Evolutionary conservation across 2,888 invertebrate genomes (phyloP), one percentile per base, ranked within the genome.

Genomic region (Falcaria lacertinaria): DNA sequence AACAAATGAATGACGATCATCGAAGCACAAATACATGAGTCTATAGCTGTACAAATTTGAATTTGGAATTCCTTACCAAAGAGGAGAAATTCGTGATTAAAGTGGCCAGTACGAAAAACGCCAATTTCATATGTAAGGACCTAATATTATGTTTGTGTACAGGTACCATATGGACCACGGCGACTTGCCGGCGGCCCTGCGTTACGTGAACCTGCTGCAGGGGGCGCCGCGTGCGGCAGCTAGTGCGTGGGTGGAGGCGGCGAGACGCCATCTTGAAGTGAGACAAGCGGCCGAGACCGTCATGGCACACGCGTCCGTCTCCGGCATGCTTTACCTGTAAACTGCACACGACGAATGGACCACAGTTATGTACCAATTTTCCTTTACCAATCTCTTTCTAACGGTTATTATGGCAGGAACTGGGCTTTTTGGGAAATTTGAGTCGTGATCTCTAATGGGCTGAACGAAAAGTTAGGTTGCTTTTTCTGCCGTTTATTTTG

Each of bases 141-240:
- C n/a, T n/a, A n/a, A n/a, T n/a, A n/a, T n/a, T n/a, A n/a, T n/a
- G n/a, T 5, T 5, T 2, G 3, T 45, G 13, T 64, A 0, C 71
- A 96, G 96, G 75, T 96, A 95, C 80, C 95, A 95, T 92, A 89
- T 98, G 70, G 96, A 98, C 64, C 93, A 95, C 64, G 96, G 96
- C 13, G 94, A 98, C 73, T 91, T 98, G 52, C 91, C 93, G 48
- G 93, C 94, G 71, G 95, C 98, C 0, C 88, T 98, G 8, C 93
- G 94, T 52, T 98, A 97, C 85, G 94, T 97, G 91, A 97, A 97
- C 81, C 92, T 98, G 45, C 88, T 99, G 45, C 92, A 94, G 68
- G 98, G 98, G 15, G 98, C 97, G 13, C 92, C 99, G 0, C 91
- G 96, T 6, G 92, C 93, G 40, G 93, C 97, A 7, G 96, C 98